Percentiles rank a stretch among this genome's conserved stretches.
phyloP scores from a whole-genome alignment of 2,888 invertebrate genomes.

The Cataglyphis livida region DNA sequence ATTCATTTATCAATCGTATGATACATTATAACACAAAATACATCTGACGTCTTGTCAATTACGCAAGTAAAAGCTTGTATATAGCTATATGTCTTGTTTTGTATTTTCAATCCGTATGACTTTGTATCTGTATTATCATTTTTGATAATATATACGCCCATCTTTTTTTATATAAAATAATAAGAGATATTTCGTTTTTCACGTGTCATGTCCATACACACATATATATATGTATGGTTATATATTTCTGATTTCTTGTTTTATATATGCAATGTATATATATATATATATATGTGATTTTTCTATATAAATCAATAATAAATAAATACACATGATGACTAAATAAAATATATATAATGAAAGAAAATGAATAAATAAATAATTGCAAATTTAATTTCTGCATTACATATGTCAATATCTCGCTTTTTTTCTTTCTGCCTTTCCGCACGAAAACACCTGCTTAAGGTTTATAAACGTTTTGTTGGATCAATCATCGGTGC shows the following conservation, averaged over 20 bases:
- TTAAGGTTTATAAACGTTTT: conserved; percentile 3
- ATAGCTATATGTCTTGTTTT: not conserved
- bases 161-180: too few species aligned
- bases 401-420: not conserved
- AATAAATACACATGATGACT: not conserved
- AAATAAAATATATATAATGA: not conserved
- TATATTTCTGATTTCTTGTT: not conserved
- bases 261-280: not conserved
- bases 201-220: too few species aligned
- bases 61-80: not conserved
- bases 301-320: not conserved
- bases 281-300: not conserved
- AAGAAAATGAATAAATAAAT: not conserved
- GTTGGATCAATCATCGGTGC: conserved; percentile 44
- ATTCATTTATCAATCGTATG: conserved; percentile 3
- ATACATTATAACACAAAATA: not conserved
- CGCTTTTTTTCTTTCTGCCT: not conserved
- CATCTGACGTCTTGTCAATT: not conserved
- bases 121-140: too few species aligned
- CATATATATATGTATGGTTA: too few species aligned
- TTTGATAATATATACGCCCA: too few species aligned
- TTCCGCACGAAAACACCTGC: not conserved
- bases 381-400: not conserved
- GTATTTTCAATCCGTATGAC: not conserved
- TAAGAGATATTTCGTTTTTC: not conserved